phyloP scores from a whole-genome alignment of 1,140 invertebrate species.

The Antheraea mylitta region DNA sequence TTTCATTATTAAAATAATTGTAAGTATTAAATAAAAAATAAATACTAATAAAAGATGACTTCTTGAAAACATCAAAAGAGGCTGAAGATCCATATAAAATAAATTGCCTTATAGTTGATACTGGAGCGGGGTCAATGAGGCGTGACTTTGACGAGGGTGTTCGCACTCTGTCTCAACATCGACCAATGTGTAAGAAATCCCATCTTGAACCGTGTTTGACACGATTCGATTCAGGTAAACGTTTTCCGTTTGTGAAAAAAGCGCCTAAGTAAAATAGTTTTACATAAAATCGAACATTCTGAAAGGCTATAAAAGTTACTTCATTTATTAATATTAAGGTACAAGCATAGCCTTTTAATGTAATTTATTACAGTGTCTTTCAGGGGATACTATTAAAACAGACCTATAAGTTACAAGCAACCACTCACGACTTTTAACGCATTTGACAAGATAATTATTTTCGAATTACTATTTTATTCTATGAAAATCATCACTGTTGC shows the following conservation, averaged over 20 bases:
- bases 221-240: constrained; percentile 62
- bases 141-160: constrained; percentile 73
- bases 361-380: not conserved
- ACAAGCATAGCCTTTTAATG: not conserved
- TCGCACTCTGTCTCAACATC: constrained; percentile 38
- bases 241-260: constrained; percentile 12
- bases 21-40: not conserved
- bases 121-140: constrained; percentile 68
- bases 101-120: constrained; percentile 73
- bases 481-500: too few species aligned
- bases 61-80: constrained; percentile 59
- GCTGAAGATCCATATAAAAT: constrained; percentile 73
- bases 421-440: too few species aligned
- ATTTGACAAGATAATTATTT: too few species aligned
- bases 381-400: too few species aligned
- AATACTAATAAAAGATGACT: constrained; percentile 50
- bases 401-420: too few species aligned
- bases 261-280: constrained; percentile 8
- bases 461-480: too few species aligned
- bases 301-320: not conserved
- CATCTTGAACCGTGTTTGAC: constrained; percentile 63
- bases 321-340: too few species aligned
- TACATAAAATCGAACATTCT: not conserved
- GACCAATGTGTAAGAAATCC: constrained; percentile 67
- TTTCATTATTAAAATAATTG: too few species aligned